Conservation (phyloP, 92 coral and sea anemone genomes). For the Diadumene lineata region DNA sequence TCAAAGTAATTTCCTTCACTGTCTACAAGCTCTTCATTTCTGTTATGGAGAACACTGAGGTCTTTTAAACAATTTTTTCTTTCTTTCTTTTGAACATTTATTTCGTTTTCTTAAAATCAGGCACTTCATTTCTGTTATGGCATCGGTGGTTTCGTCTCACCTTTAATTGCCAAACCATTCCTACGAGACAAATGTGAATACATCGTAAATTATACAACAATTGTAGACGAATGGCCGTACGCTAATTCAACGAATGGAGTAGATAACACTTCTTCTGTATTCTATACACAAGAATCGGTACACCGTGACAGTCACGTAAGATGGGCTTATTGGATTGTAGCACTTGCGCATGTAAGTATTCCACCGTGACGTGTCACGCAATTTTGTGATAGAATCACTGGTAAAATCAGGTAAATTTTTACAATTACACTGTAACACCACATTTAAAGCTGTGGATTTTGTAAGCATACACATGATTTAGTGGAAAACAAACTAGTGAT, state of each 20-base stretch:
- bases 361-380: not conserved
- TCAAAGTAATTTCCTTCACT: too few species aligned
- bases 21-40: too few species aligned
- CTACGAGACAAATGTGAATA: constrained; percentile 75
- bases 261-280: constrained; percentile 72
- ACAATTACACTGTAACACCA: not conserved
- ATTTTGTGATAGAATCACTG: not conserved
- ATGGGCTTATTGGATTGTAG: constrained; percentile 96
- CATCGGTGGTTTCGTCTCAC: constrained; percentile 80
- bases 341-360: constrained; percentile 69
- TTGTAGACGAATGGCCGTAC: constrained; percentile 90
- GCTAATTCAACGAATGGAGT: constrained; percentile 67
- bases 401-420: not conserved
- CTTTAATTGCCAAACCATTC: constrained; percentile 83
- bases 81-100: not conserved
- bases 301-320: constrained; percentile 87
- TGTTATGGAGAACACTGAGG: too few species aligned
- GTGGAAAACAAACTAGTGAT: too few species aligned
- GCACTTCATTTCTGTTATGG: constrained; percentile 87
- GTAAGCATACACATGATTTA: too few species aligned
- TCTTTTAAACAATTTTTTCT: not conserved
- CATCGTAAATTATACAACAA: constrained; percentile 80
- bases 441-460: too few species aligned
- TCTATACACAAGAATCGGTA: constrained; percentile 73
- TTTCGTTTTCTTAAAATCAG: constrained; percentile 15